Evolutionary conservation across 2,113 vertebrate genomes (phyloP), one percentile per base, ranked within the genome.

Genomic region (Menidia beryllina): DNA sequence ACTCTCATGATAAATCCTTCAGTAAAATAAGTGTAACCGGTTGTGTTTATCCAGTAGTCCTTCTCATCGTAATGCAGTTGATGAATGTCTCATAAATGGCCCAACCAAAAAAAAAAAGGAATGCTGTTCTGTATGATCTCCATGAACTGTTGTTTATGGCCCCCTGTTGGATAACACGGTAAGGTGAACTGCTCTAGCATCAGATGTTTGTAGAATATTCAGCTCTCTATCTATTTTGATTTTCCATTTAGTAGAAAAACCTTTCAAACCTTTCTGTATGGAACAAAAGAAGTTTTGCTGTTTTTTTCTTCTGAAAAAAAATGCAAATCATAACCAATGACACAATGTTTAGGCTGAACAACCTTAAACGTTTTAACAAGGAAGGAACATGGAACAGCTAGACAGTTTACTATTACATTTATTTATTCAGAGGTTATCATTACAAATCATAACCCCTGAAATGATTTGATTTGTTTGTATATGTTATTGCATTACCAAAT

Each of bases 31-130:
- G 76, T 67, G 78, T 71, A 77, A 64, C 74, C 64, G 38, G 70
- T 82, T 79, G 71, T 85, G 86, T 86, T 84, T 86, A 80, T 82
- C 77, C 87, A 87, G 86, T 86, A 83, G 85, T 84, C 56, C 55
- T 66, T 85, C 75, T 82, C 77, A 75, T 79, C 50, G 59, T 70
- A 84, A 81, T 61, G 49, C 39, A 25, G 59, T 38, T 86, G 79
- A 86, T 79, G 54, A 82, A 84, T 52, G 81, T 72, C 74, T 73
- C 53, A 86, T 79, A 54, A 82, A 84, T 52, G 81, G 69, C 74
- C 74, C 53, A 50, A 48, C 65, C 65, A 47, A 67, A 71, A 67
- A 78, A 67, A 78, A 76, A 55, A 78, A 70, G 69, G 43, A 84
- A 62, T 58, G 61, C 54, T 70, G 70, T 19, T 77, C 41, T 63